Evolutionary conservation across 2,888 invertebrate species (phyloP), one percentile per base, ranked within the genome.

Genomic region (Branchellion lobata): DNA sequence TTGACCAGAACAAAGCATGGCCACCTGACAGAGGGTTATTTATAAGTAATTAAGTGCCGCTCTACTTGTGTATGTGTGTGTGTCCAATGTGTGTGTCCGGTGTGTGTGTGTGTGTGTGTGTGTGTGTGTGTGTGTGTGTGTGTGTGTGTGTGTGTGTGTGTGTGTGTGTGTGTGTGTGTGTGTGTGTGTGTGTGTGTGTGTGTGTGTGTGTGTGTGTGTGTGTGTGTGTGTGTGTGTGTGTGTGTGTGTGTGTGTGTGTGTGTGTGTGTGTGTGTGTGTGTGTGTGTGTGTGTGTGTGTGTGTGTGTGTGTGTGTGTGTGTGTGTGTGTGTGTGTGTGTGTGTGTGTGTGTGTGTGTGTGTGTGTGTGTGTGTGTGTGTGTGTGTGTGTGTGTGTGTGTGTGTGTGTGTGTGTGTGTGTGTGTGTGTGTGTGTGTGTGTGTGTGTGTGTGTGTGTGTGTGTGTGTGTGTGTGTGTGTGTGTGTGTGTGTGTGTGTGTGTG

Each of bases 181-280:
- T 57, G 61, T 57, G 61, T 57, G 61, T 24, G 61, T 57, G 61
- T 24, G 61, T 57, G 61, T 57, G 61, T 57, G 61, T 57, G 61
- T 57, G n/a, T 57, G 61, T 57, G 61, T 57, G 61, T 57, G 61
- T 57, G 61, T 57, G 61, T 57, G 61, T 57, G 61, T 57, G 61
- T 57, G 61, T 57, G 61, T 57, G 61, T 57, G 61, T 57, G 61
- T 57, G 61, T 57, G 61, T 57, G 61, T 57, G 61, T 57, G 61
- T 57, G 61, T 57, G 61, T 57, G 61, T 57, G 61, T 57, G 61
- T 57, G 61, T 57, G 61, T 57, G 61, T 57, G 61, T 57, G 61
- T 57, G 61, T 57, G 61, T 57, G 61, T 57, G 61, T 57, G 61
- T 57, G 61, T 57, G 61, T 57, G 61, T 57, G 61, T 57, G 61